phyloP scores from a whole-genome alignment of 2,797 vertebrate species.

The Cyclopterus lumpus region DNA sequence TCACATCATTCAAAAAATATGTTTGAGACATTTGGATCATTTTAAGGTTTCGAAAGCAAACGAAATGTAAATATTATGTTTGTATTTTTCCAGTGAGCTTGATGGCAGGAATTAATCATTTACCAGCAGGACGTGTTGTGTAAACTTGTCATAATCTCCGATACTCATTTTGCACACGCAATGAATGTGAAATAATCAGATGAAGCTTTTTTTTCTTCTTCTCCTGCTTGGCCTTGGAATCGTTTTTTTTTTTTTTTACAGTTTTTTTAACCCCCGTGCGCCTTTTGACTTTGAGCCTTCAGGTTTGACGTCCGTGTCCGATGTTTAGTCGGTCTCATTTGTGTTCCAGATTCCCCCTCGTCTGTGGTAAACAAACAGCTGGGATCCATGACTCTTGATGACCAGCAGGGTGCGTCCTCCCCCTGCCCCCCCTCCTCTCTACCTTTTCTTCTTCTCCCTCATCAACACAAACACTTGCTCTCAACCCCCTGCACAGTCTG shows the following conservation, averaged over 20 bases:
- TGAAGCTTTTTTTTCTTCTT: slow-evolving; percentile 24
- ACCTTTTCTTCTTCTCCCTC: slow-evolving; percentile 32
- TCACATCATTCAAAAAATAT: neutral
- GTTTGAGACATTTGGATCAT: neutral
- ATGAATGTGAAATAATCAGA: slow-evolving; percentile 23
- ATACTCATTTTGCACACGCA: slow-evolving; percentile 30
- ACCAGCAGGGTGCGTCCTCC: slow-evolving; percentile 94
- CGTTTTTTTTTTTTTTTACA: slow-evolving; percentile 20
- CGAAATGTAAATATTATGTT: neutral
- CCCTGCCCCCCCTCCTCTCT: slow-evolving; percentile 64
- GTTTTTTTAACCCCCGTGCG: slow-evolving; percentile 24
- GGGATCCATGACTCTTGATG: slow-evolving; percentile 98
- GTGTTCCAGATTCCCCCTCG: slow-evolving; percentile 98
- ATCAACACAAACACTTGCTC: slow-evolving; percentile 8
- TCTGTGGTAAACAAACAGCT: slow-evolving; percentile 99
- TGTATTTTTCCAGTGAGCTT: neutral
- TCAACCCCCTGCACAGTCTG: slow-evolving; percentile 12
- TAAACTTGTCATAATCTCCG: slow-evolving; percentile 35
- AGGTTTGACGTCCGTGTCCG: slow-evolving; percentile 51
- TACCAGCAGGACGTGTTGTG: neutral
- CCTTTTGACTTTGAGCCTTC: slow-evolving; percentile 48
- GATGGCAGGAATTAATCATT: neutral
- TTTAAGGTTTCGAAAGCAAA: neutral
- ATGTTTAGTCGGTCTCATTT: slow-evolving; percentile 91
- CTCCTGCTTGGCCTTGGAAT: slow-evolving; percentile 46